Evolutionary conservation across 2,888 invertebrate genomes (phyloP), one percentile per base, ranked within the genome.

Genomic region (Patella ulyssiponensis): DNA sequence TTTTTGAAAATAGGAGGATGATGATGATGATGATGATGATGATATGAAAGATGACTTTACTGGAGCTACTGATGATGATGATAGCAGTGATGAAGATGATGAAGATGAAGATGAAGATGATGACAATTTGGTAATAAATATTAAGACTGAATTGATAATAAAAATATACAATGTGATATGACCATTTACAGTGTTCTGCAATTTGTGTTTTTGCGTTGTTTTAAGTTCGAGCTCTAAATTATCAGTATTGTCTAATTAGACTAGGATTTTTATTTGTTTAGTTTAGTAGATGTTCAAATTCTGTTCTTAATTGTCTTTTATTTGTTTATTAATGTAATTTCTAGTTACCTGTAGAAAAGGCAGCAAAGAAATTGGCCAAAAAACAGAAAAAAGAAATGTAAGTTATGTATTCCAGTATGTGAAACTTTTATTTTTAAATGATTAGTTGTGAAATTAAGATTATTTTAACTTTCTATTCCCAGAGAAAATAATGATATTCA

Each of bases 311-410:
- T 44, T 54, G 23, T 11, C 20, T 23, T 56, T 70, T 51, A 53
- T 33, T 11, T 23, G 64, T 33, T 71, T 76, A 27, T 44, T 54
- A 73, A 44, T 94, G 80, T 95, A 82, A 80, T 15, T 82, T 96
- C 88, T 92, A 95, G 91, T 91, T 97, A 74, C 97, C 97, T 0
- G 96, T 98, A 89, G 97, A 98, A 92, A 96, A 95, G 89, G 94
- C 95, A 78, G 95, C 95, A 80, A 94, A 94, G 82, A 95, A 95
- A 90, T 92, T 97, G 4, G 95, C 95, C 88, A 95, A 94, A 89
- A 95, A 95, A 88, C 94, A 95, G 89, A 94, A 94, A 81, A 91
- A 94, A 83, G 94, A 95, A 82, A 93, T 92, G 93, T 94, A 84
- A 44, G 44, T 33, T 33, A 33, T 33, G 33, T 33, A 33, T 33